Base-by-base conservation (phyloP, 2,797 vertebrate genomes). In the Propithecus deckenii region DNA sequence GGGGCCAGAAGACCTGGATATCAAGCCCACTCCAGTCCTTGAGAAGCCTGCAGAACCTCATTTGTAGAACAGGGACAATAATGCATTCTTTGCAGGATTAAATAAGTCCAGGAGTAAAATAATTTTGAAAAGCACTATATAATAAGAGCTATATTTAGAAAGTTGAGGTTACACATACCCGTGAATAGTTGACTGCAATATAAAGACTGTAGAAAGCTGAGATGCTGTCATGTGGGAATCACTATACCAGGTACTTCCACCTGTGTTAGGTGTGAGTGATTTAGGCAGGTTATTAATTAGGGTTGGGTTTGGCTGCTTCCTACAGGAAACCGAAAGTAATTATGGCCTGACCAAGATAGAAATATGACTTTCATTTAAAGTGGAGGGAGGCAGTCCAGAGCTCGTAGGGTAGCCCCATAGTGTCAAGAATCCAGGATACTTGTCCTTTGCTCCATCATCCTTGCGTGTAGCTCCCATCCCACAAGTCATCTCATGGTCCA, bases 131-230 rank as follows among this genome's bases (percentile, higher is more conserved):
- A 87, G 46, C 48, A 13, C 61, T 43, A 17, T 46, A 2, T 32
- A 87, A 65, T 8, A 50, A 41, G 22, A 71, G 32, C 32, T 88
- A 28, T 86, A 74, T 93, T 91, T 89, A 75, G 91, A 93, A 35
- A 80, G 35, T 9, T 67, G 18, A 35, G 35, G 17, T 50, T 76
- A 61, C 32, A 50, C 35, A 41, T 18, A n/a, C 25, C 75, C 32
- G 2, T 86, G 81, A 92, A 67, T 78, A 78, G 20, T 11, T 95
- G 57, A 89, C 7, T 80, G 91, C 43, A 83, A 35, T 28, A 41
- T 65, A 67, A 96, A 84, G 35, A 41, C 71, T 89, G 9, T 20
- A 71, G 59, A 59, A 91, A 93, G 35, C 72, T 94, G 94, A 94
- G 69, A 43, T 61, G 28, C 75, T 94, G 32, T 78, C 87, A 61